Evolutionary conservation across 2,888 invertebrate species (phyloP), one percentile per base, ranked within the genome.

Genomic region (Trachelus stipa): DNA sequence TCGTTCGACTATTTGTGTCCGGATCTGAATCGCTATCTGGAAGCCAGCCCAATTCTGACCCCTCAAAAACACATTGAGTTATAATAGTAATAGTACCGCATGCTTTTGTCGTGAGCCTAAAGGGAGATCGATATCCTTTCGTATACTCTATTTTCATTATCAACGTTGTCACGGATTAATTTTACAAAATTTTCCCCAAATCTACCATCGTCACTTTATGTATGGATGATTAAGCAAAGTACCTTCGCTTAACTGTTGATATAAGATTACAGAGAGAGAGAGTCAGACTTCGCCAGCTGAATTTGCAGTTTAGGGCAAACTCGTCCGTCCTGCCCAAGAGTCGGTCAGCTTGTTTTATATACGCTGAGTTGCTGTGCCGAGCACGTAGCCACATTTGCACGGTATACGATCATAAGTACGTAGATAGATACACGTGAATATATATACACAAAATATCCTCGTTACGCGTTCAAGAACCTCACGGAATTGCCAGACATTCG

Each of bases 311-410:
- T 85, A 75, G 81, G 80, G 88, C 86, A 88, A 88, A 88, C 88
- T 89, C 87, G 87, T 88, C 86, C 82, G 85, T 87, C 83, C 83
- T 79, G 80, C 79, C 74, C 73, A 74, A 77, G 78, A 85, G 85
- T 87, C 85, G 88, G 87, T 87, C 86, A 86, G 89, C 89, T 88
- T 88, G 86, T 90, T 90, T 90, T 90, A 89, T 90, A 91, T 90
- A 89, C 89, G 90, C 90, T 90, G 91, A 91, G 88, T 91, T 87
- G 89, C 85, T 86, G 83, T 81, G 82, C 82, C 84, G 85, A 86
- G 90, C 90, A 90, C 88, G 89, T 90, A 90, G 88, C 85, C 84
- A 87, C 89, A 88, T 90, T 90, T 89, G 88, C 87, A 87, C 87
- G 87, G 82, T 81, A 85, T 80, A 82, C 85, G 87, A 79, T 81